Evolutionary conservation across 1,140 invertebrate genomes (phyloP), one percentile per base, ranked within the genome.

Genomic region (Augochlora pura): DNA sequence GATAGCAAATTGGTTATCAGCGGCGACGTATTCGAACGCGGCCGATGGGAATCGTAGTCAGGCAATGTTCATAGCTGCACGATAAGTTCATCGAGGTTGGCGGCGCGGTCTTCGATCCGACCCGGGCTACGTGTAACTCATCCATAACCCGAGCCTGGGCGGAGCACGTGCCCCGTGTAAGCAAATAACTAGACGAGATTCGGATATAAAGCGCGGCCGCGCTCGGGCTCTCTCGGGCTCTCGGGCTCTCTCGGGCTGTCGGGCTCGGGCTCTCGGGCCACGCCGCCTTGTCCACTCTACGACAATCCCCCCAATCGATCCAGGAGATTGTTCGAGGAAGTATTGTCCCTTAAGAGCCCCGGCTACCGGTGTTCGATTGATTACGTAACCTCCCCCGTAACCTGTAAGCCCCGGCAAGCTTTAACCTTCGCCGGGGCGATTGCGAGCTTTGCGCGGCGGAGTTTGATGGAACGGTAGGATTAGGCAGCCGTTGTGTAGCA

Each of bases 391-490:
- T 57, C 39, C 59, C 39, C 27, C 27, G 27, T 32, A 63, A 38
- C 60, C 60, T 63, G 59, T 72, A 72, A 46, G 59, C 70, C 38
- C 64, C 16, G 6, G 64, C 57, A 63, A 63, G 60, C 60, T 63
- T 63, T 63, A 63, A 72, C 70, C 70, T 63, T 63, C 38, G 39
- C 32, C 54, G 54, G 39, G 38, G 12, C 25, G 70, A 72, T 72
- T 57, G 70, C 70, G 57, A 72, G 70, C 70, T 72, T 72, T 72
- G 39, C 54, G 39, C 70, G 70, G 9, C 38, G 39, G 59, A 72
- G 70, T 72, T 72, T 72, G 70, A 72, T 72, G 70, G 38, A 72
- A 72, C 70, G 70, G 6, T 16, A n/a, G 70, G 70, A 72, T 72
- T 72, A 72, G 39, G 70, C 6, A 49, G 14, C 38, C 16, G 59